Base-by-base conservation (phyloP, 2,888 invertebrate genomes). In the Tanypteryx hageni region DNA sequence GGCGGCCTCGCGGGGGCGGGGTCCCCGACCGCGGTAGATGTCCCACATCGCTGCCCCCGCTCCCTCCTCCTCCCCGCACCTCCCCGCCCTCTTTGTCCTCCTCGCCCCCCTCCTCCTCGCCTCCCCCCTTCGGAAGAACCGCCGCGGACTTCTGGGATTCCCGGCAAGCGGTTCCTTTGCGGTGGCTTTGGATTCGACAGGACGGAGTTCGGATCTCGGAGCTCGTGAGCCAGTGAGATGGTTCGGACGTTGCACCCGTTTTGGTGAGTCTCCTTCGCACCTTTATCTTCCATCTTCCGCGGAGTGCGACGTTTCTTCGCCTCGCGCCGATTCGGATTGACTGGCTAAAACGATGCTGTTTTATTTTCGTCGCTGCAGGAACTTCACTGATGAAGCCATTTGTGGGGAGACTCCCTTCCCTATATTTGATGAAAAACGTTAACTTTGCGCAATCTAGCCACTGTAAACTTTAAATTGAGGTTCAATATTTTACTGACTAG, bases 1-100 rank as follows among this genome's bases (percentile, higher is more conserved):
- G 59, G 89, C 64, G 61, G 64, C 64, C 61, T 89, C 64, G n/a
- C 44, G 89, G 89, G 89, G 89, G 89, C 44, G 64, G 86, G n/a
- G 64, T 18, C 31, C 18, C 86, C 61, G 59, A 27, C 61, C 11
- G 61, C 86, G 86, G 86, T 86, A 86, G 61, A 86, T 86, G 89
- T 89, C 89, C 89, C 89, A 10, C 61, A 22, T 44, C 18, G 31
- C 61, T 18, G 18, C n/a, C n/a, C 57, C 56, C 44, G 64, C 18
- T 44, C 89, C 89, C 44, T 89, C 86, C 61, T 86, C 86, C 16
- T 22, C 22, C 61, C 31, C 22, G 22, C 9, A 14, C 86, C 89
- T 18, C 11, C 89, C n/a, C n/a, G 22, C n/a, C 76, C n/a, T 76
- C 76, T 18, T n/a, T 4, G 18, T 16, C 18, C 44, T n/a, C 82